Conservation (phyloP, 2,113 vertebrate species). For the Saimiri boliviensis region DNA sequence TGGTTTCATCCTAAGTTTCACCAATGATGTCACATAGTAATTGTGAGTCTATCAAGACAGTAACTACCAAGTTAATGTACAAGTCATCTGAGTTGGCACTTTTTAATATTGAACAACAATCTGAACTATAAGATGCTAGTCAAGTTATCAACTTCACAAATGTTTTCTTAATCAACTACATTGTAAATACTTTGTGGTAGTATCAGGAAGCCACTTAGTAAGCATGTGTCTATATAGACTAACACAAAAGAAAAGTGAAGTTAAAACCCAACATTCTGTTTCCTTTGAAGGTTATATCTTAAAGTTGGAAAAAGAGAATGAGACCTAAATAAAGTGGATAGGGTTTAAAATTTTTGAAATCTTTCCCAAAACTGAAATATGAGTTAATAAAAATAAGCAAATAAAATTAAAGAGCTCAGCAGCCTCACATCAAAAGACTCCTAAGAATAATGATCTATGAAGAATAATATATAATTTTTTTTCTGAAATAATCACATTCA, state of each 20-base stretch:
- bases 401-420: not conserved
- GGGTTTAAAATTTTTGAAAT: not conserved
- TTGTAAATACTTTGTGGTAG: not conserved
- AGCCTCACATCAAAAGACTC: not conserved
- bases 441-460: constrained; percentile 16
- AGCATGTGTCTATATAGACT: not conserved
- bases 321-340: constrained; percentile 29
- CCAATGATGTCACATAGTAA: not conserved
- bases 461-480: not conserved
- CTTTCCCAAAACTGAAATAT: constrained; percentile 29
- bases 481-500: constrained; percentile 16
- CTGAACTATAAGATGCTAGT: constrained; percentile 44
- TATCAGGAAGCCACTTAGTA: constrained; percentile 50
- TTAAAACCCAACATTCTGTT: not conserved
- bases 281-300: constrained; percentile 34
- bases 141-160: constrained; percentile 23
- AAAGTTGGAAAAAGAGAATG: constrained; percentile 7
- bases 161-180: constrained; percentile 9
- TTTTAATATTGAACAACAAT: constrained; percentile 13
- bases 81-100: not conserved
- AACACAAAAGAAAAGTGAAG: constrained; percentile 9
- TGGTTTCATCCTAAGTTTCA: not conserved
- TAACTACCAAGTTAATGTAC: not conserved
- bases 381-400: constrained; percentile 41
- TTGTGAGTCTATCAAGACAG: not conserved